Evolutionary conservation across 2,888 invertebrate genomes (phyloP), one percentile per base, ranked within the genome.

Genomic region (Drosophila putrida): DNA sequence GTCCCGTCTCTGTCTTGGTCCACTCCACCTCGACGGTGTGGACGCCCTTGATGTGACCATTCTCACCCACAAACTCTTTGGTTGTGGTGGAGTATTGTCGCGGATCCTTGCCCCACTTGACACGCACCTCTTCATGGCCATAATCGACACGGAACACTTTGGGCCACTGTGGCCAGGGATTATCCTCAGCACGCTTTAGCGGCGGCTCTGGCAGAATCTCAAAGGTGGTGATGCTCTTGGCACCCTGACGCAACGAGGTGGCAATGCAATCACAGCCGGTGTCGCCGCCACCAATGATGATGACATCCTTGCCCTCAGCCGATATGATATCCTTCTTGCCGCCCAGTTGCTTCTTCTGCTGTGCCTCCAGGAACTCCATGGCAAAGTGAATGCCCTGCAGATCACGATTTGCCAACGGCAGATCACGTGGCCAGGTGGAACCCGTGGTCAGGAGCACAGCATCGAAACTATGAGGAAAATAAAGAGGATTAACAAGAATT

Each of bases 161-260:
- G 0, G 99, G 99, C 96, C 97, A 99, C 91, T 99, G 98, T 3
- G 99, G 99, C 99, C 99, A 99, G 0, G 99, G 99, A 93, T 99
- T 99, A 92, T 98, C 98, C 13, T 94, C 93, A 11, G 96, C 96
- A 36, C 99, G 94, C 28, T 93, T 94, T 3, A 94, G 93, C 58
- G 97, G 97, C 13, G 99, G 99, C 88, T 97, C 96, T 0, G 99
- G 99, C 54, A 99, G 94, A 90, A 99, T 99, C 94, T 99, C 99
- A 93, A 99, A 99, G 0, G 98, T 97, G 0, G 97, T 97, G 88
- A 99, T 98, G 82, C 91, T 91, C 63, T 93, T 93, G 39, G 99
- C 99, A 53, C 99, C 98, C 94, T 98, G 95, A 9, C 99, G 95
- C 67, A 99, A 94, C 0, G 98, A 98, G 0, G 99, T 99, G 15